Base-by-base conservation (phyloP, 2,113 vertebrate species). In the Protomyctophum bolini region DNA sequence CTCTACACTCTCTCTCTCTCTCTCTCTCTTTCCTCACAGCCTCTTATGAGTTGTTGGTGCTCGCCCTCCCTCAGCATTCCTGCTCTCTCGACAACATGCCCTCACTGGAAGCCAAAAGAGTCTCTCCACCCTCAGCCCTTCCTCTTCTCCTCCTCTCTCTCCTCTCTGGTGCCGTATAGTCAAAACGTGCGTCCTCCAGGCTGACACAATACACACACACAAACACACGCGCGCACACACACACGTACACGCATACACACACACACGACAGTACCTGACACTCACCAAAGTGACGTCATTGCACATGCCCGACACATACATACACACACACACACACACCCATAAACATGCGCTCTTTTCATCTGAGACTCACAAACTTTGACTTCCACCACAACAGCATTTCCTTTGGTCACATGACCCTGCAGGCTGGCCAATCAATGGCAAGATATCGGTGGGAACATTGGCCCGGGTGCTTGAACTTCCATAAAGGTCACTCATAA, bases 41-140 rank as follows among this genome's bases (percentile, higher is more conserved):
- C 33, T 15, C 68, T 61, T 70, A 68, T 82, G 74, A 79, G 28
- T 57, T 71, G 55, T 66, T 63, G 52, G 69, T 63, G 76, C 82
- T 68, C 75, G 80, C 33, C 33, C 72, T 87, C 83, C 83, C 68
- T 45, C 28, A 51, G 71, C 79, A 90, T 89, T 90, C 86, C 84
- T 85, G 71, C 48, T 41, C 66, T 88, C 61, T 7, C 33, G 33
- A 41, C 21, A 64, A 91, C 88, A 77, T 84, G 90, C 58, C 80
- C 72, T 85, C 74, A 86, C 88, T 86, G 80, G 83, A 88, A 87
- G 78, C 12, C 58, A 9, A 7, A 59, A 66, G 71, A 69, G 58
- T 47, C 65, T 73, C 76, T 71, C 51, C 73, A 48, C 79, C 63
- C 68, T 14, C 56, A 73, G 33, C 3, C 66, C 29, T 54, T 10